Evolutionary conservation across 1,140 invertebrate genomes (phyloP), one percentile per base, ranked within the genome.

Genomic region (Sogatella furcifera): DNA sequence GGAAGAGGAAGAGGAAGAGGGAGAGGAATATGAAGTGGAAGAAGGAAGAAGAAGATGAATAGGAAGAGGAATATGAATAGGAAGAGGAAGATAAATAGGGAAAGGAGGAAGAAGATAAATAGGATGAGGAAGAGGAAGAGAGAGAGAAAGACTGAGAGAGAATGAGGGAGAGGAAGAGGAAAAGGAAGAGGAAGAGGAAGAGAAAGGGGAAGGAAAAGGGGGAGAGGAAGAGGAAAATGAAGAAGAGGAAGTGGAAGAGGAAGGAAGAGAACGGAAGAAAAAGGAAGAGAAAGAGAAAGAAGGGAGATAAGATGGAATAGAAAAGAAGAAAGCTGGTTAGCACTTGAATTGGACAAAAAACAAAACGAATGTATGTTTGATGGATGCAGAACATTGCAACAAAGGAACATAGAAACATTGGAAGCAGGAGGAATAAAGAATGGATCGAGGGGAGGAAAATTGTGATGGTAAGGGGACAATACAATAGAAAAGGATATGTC

Each of bases 221-320:
- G 31, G 42, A 55, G 11, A 57, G 54, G 57, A 24, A 24, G 43
- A 42, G 24, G 17, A 24, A 54, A 41, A 54, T 28, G 31, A 52
- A 53, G 52, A 59, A 52, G 52, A 61, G 34, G 31, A 31, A 10
- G 31, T 4, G 10, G 31, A 10, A 31, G 31, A 5, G 10, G 10
- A 31, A 31, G 10, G 67, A 63, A 66, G 68, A 70, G 69, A 73
- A 71, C 69, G 66, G 70, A 31, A 10, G 31, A 31, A 31, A 10
- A 31, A 31, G 10, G 31, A 31, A 10, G 31, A 31, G 10, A 10
- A 31, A 31, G 31, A 31, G 31, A 10, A 31, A 10, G 31, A 31
- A 31, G 31, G 10, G 10, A 10, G 10, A 68, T 69, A 73, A 72
- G 66, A 72, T 70, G 70, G 65, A 64, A 65, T 68, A 63, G 63